phyloP scores from a whole-genome alignment of 2,888 invertebrate genomes.

The Bhutanitis thaidina region DNA sequence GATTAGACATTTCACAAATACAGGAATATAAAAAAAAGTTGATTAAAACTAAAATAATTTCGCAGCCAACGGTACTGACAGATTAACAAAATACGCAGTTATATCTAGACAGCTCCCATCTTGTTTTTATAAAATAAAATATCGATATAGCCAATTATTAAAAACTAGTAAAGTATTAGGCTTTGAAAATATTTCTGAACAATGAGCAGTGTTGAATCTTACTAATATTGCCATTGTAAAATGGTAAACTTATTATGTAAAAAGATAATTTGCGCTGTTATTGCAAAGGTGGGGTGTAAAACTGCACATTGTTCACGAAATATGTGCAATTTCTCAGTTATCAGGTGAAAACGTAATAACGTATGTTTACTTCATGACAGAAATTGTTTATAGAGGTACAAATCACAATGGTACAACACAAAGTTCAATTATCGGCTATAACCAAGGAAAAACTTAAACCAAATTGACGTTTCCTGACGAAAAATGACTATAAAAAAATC shows the following conservation, averaged over 20 bases:
- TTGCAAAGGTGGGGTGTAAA: not conserved
- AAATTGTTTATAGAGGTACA: not conserved
- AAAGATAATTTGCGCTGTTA: not conserved
- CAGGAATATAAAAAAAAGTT: constrained; percentile 56
- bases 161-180: constrained; percentile 18
- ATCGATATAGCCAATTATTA: constrained; percentile 14
- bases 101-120: constrained; percentile 2
- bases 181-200: constrained; percentile 12
- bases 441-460: not conserved
- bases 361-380: constrained; percentile 10
- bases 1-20: constrained; percentile 69
- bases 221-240: not conserved
- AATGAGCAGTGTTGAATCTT: constrained; percentile 6
- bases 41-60: constrained; percentile 26
- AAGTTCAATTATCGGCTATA: not conserved
- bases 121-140: constrained; percentile 3
- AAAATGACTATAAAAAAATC: not conserved
- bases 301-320: constrained; percentile 9
- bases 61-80: constrained; percentile 22
- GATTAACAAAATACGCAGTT: not conserved
- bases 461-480: not conserved
- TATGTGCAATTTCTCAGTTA: constrained; percentile 4
- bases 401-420: constrained; percentile 15
- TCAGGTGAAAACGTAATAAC: constrained; percentile 8
- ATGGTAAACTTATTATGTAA: not conserved